Base-by-base conservation (phyloP, 2,797 vertebrate species). In the Benthosema pterotum region DNA sequence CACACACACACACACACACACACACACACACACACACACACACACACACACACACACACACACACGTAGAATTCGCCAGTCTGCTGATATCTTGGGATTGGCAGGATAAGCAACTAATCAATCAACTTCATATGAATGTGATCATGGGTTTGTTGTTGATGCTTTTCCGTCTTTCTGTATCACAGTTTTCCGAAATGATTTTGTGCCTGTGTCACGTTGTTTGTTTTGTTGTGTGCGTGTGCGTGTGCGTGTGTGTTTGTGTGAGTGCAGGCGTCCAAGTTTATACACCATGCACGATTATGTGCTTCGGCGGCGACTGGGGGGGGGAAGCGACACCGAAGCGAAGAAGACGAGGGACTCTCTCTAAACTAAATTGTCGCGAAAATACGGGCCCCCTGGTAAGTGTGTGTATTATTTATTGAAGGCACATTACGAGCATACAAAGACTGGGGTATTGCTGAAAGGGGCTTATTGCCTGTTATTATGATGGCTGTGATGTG, bases 351-450 rank as follows among this genome's bases (percentile, higher is more conserved):
- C 46, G 43, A 60, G 62, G 66, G 19, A 74, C 77, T 75, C 48
- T 75, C 48, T 55, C 58, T 66, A 62, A 73, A 78, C 78, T 65
- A 86, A 84, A 88, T 77, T 77, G 84, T 82, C 79, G 77, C 83
- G n/a, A 82, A 89, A 89, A 87, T 86, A 82, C 58, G 63, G 63
- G 75, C 74, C 80, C 80, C 84, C 75, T 70, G 54, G 82, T 85
- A 90, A 89, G 88, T 81, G 87, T 73, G 80, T n/a, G 72, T 80
- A 71, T 87, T 83, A 86, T 86, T 87, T 86, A 88, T 85, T 84
- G 82, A 88, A 87, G 82, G 70, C 75, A 83, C 77, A 86, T 89
- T 88, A 85, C 6, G 42, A 58, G 80, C 54, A 71, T 82, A 77
- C 32, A 88, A 88, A 81, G 77, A 78, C 80, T 79, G 58, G 74